Evolutionary conservation across 2,888 invertebrate genomes (phyloP).

Genomic region (Aphodius granarius): DNA sequence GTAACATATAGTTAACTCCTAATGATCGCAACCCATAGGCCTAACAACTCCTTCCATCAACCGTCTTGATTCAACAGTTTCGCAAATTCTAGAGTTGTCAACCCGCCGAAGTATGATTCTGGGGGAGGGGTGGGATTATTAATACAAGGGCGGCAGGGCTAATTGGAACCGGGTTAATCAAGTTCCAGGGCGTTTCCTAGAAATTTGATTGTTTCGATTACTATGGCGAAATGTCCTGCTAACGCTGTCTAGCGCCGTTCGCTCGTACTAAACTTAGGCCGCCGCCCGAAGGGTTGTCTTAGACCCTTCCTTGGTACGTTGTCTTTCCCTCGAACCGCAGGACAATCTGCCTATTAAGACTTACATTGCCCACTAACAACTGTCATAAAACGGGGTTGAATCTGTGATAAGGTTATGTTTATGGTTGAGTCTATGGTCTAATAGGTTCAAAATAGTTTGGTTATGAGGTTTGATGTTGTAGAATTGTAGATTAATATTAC

Average conservation of each 20-base stretch:
- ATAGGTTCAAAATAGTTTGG: not conserved
- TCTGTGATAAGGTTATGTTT: not conserved
- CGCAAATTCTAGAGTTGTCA: not conserved
- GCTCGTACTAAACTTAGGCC: slow-evolving; percentile 33
- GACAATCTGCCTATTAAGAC: not conserved
- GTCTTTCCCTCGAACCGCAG: not conserved
- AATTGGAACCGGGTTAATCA: slow-evolving; percentile 27
- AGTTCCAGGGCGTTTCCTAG: slow-evolving; percentile 22
- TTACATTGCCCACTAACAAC: not conserved
- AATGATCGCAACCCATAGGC: not conserved
- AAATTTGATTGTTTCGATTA: slow-evolving; percentile 34
- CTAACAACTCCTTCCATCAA: not conserved
- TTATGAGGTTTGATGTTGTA: not conserved
- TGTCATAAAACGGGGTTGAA: not conserved
- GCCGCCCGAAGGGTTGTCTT: not conserved
- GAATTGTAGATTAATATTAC: too few relatives aligned
- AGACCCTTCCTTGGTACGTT: not conserved
- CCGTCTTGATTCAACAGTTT: not conserved
- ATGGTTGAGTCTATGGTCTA: not conserved
- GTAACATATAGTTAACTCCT: not conserved
- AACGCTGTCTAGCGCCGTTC: slow-evolving; percentile 35
- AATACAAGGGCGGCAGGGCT: slow-evolving; percentile 24
- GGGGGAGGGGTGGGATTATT: too few relatives aligned
- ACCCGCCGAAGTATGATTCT: not conserved
- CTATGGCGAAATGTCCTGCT: slow-evolving; percentile 29